Conservation (phyloP, 2,113 vertebrate species). For the Pelvicachromis taeniatus region DNA sequence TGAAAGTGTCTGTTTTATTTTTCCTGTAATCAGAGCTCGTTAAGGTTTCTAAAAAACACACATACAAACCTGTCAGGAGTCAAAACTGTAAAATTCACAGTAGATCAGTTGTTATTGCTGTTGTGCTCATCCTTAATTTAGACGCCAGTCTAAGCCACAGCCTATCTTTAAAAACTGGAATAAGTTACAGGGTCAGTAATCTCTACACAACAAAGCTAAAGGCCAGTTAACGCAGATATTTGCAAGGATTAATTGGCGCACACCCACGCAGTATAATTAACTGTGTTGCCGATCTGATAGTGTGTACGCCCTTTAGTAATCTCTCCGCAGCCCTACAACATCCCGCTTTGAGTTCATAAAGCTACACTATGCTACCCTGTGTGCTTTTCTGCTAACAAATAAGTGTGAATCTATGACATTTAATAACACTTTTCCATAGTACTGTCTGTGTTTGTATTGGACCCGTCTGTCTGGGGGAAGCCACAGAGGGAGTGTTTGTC, state of each 20-base stretch:
- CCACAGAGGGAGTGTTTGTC: not conserved
- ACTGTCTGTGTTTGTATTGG: not conserved
- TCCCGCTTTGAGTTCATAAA: fast-evolving
- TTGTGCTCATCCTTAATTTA: not conserved
- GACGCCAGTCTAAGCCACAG: not conserved
- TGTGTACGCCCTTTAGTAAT: not conserved
- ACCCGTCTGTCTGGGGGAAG: not conserved
- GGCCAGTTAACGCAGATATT: not conserved
- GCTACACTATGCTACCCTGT: not conserved
- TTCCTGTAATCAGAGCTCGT: fast-evolving
- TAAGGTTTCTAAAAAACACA: not conserved
- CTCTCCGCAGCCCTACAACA: fast-evolving
- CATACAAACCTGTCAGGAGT: too few relatives aligned
- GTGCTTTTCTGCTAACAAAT: not conserved
- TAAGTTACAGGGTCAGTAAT: not conserved
- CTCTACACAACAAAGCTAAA: not conserved
- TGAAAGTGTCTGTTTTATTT: not conserved
- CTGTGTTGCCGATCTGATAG: not conserved
- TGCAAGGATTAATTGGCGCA: not conserved
- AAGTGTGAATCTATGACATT: not conserved
- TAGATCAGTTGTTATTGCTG: not conserved
- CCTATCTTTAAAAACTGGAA: not conserved
- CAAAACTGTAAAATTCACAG: not conserved
- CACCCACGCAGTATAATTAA: not conserved
- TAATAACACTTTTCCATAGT: not conserved